Evolutionary conservation across 2,113 vertebrate genomes (phyloP).

Genomic region (Rana temporaria): DNA sequence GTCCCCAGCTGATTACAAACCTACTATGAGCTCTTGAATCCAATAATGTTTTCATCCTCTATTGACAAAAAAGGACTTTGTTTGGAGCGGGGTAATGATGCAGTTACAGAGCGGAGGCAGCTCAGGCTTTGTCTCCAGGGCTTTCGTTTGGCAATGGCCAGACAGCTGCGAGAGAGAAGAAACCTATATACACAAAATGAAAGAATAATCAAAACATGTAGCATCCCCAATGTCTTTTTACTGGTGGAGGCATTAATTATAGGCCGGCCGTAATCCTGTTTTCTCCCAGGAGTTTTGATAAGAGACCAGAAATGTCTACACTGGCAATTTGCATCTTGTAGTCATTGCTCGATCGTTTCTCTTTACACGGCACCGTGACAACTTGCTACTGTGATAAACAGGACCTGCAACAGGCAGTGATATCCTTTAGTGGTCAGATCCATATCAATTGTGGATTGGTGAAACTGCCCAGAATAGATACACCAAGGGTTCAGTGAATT

Average conservation of each 20-base stretch:
- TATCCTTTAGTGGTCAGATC: not conserved
- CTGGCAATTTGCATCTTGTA: not conserved
- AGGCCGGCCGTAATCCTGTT: conserved; percentile 61
- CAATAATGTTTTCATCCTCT: conserved; percentile 85
- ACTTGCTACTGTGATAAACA: conserved; percentile 5
- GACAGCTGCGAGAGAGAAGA: conserved; percentile 70
- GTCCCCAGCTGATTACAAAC: conserved; percentile 69
- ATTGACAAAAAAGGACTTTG: conserved; percentile 78
- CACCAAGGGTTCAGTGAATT: too few relatives aligned
- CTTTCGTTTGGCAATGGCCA: conserved; percentile 72
- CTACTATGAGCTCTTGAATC: conserved; percentile 78
- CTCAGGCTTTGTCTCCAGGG: conserved; percentile 74
- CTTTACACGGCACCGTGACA: conserved; percentile 4
- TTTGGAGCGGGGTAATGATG: conserved; percentile 81
- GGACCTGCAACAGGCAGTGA: conserved; percentile 11
- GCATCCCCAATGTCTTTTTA: conserved; percentile 73
- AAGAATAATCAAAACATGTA: conserved; percentile 75
- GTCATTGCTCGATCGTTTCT: not conserved
- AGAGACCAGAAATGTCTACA: conserved; percentile 35
- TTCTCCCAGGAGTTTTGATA: conserved; percentile 47
- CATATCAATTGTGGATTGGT: too few relatives aligned
- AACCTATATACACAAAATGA: conserved; percentile 74
- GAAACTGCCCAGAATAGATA: too few relatives aligned
- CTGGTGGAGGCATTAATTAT: conserved; percentile 73
- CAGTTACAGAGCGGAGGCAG: conserved; percentile 69